A percentile compares a stretch with the other conserved stretches of the same genome.
Conservation (phyloP, 2,797 vertebrate genomes). For the Notolepis coatsorum region DNA sequence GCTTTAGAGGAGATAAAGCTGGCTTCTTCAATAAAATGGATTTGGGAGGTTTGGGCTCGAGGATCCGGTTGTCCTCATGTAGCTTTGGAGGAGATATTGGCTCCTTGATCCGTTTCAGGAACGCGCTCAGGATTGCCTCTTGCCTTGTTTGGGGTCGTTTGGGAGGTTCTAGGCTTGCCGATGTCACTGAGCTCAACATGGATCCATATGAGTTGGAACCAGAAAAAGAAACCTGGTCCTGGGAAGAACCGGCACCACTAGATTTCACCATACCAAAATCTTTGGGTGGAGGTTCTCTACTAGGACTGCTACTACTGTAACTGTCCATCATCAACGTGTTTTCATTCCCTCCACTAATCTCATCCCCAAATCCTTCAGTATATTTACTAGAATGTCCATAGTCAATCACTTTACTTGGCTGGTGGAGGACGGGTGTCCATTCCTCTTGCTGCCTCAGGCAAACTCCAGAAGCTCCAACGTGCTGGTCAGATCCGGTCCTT, state of each 20-base stretch:
- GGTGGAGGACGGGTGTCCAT: conserved; percentile 51
- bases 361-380: conserved; percentile 66
- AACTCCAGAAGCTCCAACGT: conserved; percentile 19
- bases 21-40: too few species aligned
- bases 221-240: conserved; percentile 6
- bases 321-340: neutral
- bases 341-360: conserved; percentile 36
- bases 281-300: conserved; percentile 9
- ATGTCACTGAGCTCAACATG: conserved; percentile 10
- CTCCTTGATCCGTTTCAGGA: too few species aligned
- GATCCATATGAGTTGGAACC: conserved; percentile 19
- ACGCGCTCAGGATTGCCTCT: neutral
- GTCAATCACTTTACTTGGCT: conserved; percentile 91
- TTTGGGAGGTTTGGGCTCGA: too few species aligned
- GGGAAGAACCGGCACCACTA: conserved; percentile 17
- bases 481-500: conserved; percentile 32
- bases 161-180: neutral
- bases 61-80: too few species aligned
- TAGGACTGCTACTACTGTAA: neutral
- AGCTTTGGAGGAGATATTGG: too few species aligned
- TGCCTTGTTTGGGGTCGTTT: conserved; percentile 1
- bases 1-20: too few species aligned
- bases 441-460: neutral
- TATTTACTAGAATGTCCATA: conserved; percentile 94
- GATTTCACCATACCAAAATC: conserved; percentile 16